Evolutionary conservation across 2,888 invertebrate species (phyloP).

Genomic region (Vannuccia rotundouncinata): DNA sequence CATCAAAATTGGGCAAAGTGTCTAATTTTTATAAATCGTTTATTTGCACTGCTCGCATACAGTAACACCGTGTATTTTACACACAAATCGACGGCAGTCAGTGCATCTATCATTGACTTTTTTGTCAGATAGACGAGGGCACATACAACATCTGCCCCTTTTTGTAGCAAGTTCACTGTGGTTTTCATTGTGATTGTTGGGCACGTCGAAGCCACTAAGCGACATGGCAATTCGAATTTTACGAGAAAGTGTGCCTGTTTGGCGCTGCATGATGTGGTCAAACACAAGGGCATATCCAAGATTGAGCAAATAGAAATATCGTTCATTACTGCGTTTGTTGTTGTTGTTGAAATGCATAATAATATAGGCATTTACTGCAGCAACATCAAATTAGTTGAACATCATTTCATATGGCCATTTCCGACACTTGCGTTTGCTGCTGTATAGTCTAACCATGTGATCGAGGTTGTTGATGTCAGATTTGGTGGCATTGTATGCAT

Average conservation of each 20-base stretch:
- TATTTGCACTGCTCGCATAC: background rate
- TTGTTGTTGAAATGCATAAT: background rate
- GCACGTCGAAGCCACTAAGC: background rate
- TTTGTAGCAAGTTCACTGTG: background rate
- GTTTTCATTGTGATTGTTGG: background rate
- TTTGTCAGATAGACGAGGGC: background rate
- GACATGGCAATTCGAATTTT: background rate
- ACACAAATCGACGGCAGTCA: background rate
- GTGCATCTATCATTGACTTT: background rate
- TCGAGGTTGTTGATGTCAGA: background rate
- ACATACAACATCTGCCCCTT: background rate
- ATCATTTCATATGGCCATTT: background rate
- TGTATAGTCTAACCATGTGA: too few species aligned
- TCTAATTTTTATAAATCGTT: background rate
- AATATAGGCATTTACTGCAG: background rate
- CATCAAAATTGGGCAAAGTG: background rate
- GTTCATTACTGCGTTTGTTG: background rate
- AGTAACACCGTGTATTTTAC: background rate
- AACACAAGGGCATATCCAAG: background rate
- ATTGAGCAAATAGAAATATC: background rate
- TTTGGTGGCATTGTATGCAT: background rate
- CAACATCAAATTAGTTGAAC: slow-evolving; percentile 1
- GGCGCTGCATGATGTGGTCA: background rate
- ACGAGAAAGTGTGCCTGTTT: background rate
- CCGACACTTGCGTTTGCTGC: background rate